These are phyloP conservation scores for Paramisgurnus dabryanus DNA, from an alignment of 2,113 vertebrate genomes.

Conservation along the genomic window DNA sequence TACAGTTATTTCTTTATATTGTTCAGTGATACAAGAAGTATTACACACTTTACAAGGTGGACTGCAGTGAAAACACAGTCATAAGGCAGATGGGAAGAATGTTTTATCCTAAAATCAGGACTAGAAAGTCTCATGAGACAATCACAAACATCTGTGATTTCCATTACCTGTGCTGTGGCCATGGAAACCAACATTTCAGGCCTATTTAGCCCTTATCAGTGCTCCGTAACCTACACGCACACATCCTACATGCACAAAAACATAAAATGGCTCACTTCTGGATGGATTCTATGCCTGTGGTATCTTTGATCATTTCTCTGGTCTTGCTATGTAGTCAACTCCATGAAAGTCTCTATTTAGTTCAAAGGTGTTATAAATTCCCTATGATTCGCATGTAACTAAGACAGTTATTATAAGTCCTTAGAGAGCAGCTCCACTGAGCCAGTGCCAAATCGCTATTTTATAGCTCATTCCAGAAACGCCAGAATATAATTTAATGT, in stretches of 20 bases:
- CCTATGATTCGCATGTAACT: slow-evolving; percentile 16
- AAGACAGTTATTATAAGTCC: slow-evolving; percentile 26
- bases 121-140: slow-evolving; percentile 45
- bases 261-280: background rate
- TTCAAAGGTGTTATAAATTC: slow-evolving; percentile 21
- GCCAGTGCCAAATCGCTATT: slow-evolving; percentile 20
- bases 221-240: slow-evolving; percentile 23
- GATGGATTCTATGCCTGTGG: slow-evolving; percentile 1
- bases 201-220: slow-evolving; percentile 43
- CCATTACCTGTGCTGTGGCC: slow-evolving; percentile 55
- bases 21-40: background rate
- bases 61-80: background rate
- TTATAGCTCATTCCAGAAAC: slow-evolving; percentile 22
- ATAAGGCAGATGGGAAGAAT: slow-evolving; percentile 14
- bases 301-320: background rate
- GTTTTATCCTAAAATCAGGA: slow-evolving; percentile 23
- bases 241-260: slow-evolving; percentile 41
- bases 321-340: background rate
- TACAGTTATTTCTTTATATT: too few relatives aligned
- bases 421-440: slow-evolving; percentile 22
- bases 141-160: slow-evolving; percentile 51
- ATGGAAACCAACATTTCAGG: slow-evolving; percentile 62
- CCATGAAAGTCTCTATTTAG: slow-evolving; percentile 22
- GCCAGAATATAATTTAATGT: slow-evolving; percentile 27
- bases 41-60: background rate